Evolutionary conservation across 2,113 vertebrate species (phyloP).

Genomic region (Dolichallabes microphthalmus): DNA sequence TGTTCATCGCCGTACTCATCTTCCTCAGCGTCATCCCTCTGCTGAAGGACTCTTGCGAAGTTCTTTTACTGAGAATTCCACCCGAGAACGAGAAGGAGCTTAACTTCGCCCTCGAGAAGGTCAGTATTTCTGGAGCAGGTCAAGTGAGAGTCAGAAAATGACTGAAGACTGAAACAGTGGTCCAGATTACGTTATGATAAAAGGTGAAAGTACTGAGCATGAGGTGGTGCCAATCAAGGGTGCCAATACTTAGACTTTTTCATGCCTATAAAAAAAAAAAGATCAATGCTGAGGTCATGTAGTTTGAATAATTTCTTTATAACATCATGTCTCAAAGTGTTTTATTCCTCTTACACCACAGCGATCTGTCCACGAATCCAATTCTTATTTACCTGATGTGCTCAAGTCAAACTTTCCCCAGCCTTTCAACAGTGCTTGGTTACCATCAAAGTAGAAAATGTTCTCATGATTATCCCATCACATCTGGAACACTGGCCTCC

Average conservation of each 20-base stretch:
- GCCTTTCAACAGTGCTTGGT: too few relatives aligned
- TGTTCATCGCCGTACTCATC: conserved; percentile 93
- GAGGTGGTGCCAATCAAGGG: neutral
- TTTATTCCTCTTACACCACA: neutral
- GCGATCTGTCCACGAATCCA: neutral
- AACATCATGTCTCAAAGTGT: neutral
- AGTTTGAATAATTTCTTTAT: neutral
- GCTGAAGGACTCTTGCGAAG: conserved; percentile 91
- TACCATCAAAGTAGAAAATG: too few relatives aligned
- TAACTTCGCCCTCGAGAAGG: conserved; percentile 90
- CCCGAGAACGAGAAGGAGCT: conserved; percentile 89
- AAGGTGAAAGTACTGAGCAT: neutral
- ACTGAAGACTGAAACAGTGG: neutral
- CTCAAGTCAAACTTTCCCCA: too few relatives aligned
- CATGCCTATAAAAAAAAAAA: neutral
- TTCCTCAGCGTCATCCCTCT: conserved; percentile 96
- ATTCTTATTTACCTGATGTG: too few relatives aligned
- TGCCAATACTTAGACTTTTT: neutral
- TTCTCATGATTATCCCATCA: too few relatives aligned
- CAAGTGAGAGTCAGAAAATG: neutral
- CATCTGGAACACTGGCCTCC: too few relatives aligned
- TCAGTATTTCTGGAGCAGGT: conserved; percentile 49
- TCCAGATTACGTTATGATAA: neutral
- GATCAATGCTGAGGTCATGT: neutral
- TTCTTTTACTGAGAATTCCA: conserved; percentile 86